These are phyloP conservation scores for Salarias fasciatus DNA, from an alignment of 2,797 vertebrate species.

Conservation along the genomic window DNA sequence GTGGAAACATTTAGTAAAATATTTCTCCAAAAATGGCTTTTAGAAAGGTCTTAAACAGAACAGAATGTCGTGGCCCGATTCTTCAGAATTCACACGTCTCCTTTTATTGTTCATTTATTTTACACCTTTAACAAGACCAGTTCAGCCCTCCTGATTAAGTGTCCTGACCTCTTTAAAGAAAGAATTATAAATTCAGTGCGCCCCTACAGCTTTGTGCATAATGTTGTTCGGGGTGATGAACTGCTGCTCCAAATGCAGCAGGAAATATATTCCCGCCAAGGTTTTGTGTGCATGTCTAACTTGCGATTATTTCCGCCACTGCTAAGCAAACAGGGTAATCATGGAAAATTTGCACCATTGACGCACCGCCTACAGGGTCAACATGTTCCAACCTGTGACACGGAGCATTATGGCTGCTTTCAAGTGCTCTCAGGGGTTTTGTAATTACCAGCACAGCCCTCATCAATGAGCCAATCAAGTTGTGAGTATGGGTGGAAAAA, in stretches of 20 bases:
- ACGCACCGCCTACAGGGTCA: slow-evolving; percentile 35
- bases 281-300: slow-evolving; percentile 36
- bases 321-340: slow-evolving; percentile 46
- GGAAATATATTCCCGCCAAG: slow-evolving; percentile 4
- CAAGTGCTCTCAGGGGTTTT: slow-evolving; percentile 36
- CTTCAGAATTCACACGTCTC: slow-evolving; percentile 19
- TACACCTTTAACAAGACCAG: neutral
- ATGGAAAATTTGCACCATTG: slow-evolving; percentile 44
- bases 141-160: slow-evolving; percentile 29
- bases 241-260: slow-evolving; percentile 12
- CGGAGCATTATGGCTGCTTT: slow-evolving; percentile 30
- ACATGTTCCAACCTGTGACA: slow-evolving; percentile 40
- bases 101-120: slow-evolving; percentile 31
- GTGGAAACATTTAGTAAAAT: slow-evolving; percentile 6
- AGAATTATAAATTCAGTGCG: slow-evolving; percentile 14
- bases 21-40: slow-evolving; percentile 16
- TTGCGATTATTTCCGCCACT: slow-evolving; percentile 44
- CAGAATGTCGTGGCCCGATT: slow-evolving; percentile 13
- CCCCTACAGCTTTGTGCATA: slow-evolving; percentile 5
- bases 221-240: slow-evolving; percentile 8
- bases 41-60: neutral
- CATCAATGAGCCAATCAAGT: slow-evolving; percentile 13
- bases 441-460: slow-evolving; percentile 25
- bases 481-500: slow-evolving; percentile 4
- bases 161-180: slow-evolving; percentile 27